Evolutionary conservation across 2,797 vertebrate genomes (phyloP), one percentile per base, ranked within the genome.

Genomic region (Liasis olivaceus): DNA sequence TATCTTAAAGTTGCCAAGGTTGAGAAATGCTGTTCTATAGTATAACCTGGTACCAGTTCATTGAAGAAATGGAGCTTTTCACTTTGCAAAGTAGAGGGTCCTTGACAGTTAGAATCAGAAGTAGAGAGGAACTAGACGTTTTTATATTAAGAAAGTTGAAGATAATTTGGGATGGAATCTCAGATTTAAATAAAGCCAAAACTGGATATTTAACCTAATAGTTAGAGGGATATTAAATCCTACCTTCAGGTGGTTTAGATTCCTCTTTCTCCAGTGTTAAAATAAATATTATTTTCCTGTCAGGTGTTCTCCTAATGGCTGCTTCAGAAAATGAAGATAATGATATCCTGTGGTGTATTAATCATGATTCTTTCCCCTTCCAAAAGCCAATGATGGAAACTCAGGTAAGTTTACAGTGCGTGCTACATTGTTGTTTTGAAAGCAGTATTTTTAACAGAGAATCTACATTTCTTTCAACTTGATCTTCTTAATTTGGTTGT

Each of bases 351-450:
- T 99, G 99, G 99, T 99, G 99, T 96, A 98, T 99, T 94, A 99
- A 99, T 96, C 99, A 99, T 2, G 99, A 99, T 96, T 99, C 99
- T 8, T 99, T 99, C 95, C 99, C 99, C 90, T 99, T 99, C 93
- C 99, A 99, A 96, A 99, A 98, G 87, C 99, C 99, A 15, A 98
- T 99, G 94, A 99, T 99, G 99, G 99, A 99, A 97, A 99, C 99
- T 31, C 99, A 99, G 98, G 99, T 99, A 89, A 91, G 59, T 69
- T 31, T 47, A 24, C 4, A 47, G 87, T 56, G 11, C 85, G 14
- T 91, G 58, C 24, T 42, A 9, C 63, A 42, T 5, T 24, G 6
- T n/a, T 81, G 6, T 72, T 94, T 93, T 91, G 7, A 51, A 93
- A 20, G 28, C 59, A 89, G 15, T 5, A 47, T 59, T 54, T 72